Evolutionary conservation across 2,888 invertebrate genomes (phyloP).

Genomic region (Latheticus oryzae): DNA sequence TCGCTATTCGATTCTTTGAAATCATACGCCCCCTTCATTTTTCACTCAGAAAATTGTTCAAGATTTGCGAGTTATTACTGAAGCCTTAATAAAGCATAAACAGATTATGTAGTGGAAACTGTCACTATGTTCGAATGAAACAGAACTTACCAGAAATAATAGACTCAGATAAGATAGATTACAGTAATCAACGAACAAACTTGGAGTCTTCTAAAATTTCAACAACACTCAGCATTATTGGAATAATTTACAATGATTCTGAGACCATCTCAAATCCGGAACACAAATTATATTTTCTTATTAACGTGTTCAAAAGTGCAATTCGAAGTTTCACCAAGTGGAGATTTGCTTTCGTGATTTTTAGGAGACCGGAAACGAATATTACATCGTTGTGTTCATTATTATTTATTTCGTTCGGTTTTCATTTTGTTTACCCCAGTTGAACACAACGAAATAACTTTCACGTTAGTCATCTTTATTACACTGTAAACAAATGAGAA

Average conservation of each 20-base stretch:
- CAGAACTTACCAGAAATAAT: slow-evolving; percentile 13
- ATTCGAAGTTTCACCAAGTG: slow-evolving; percentile 8
- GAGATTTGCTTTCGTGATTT: slow-evolving; percentile 25
- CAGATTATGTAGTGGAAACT: slow-evolving; percentile 2
- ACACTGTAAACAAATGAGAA: slow-evolving; percentile 1
- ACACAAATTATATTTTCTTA: too few species aligned
- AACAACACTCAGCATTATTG: background rate
- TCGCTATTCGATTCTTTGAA: slow-evolving; percentile 41
- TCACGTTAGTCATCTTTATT: slow-evolving; percentile 8
- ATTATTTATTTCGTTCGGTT: slow-evolving; percentile 9
- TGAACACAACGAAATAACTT: slow-evolving; percentile 6
- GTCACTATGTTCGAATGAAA: slow-evolving; percentile 1
- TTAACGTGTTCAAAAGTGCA: too few species aligned
- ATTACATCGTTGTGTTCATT: slow-evolving; percentile 7
- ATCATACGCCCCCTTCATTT: slow-evolving; percentile 54
- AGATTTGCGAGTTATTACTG: slow-evolving; percentile 8
- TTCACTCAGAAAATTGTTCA: slow-evolving; percentile 10
- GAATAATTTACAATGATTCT: too few species aligned
- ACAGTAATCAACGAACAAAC: slow-evolving; percentile 23
- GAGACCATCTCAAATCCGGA: too few species aligned
- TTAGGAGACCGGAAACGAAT: slow-evolving; percentile 13
- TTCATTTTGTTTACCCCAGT: slow-evolving; percentile 1
- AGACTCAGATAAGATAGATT: slow-evolving; percentile 23
- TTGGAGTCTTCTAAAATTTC: slow-evolving; percentile 12
- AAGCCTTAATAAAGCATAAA: slow-evolving; percentile 11